Evolutionary conservation across 2,113 vertebrate species (phyloP).

Genomic region (Athene cunicularia): DNA sequence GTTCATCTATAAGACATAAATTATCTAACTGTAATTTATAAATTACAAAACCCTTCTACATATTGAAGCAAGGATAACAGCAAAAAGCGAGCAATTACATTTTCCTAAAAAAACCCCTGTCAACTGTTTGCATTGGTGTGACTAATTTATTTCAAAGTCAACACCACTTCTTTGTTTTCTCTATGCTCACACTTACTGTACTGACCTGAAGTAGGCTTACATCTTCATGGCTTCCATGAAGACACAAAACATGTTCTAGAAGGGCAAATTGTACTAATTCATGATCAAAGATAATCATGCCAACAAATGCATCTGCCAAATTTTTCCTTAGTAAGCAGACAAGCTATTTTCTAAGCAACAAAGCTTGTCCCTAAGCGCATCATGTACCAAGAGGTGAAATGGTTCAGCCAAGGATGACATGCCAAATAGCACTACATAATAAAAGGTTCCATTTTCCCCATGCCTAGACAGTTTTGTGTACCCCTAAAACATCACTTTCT

Average conservation of each 20-base stretch:
- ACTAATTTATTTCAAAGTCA: background rate
- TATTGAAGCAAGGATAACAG: background rate
- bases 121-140: background rate
- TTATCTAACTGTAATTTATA: background rate
- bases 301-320: background rate
- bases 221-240: background rate
- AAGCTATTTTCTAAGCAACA: background rate
- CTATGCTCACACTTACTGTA: background rate
- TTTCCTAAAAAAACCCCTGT: background rate
- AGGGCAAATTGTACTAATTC: background rate
- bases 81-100: background rate
- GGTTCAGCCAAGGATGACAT: background rate
- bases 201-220: background rate
- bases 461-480: background rate
- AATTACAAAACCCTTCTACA: background rate
- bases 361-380: background rate
- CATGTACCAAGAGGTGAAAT: background rate
- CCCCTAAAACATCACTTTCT: background rate
- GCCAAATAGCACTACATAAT: background rate
- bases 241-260: background rate
- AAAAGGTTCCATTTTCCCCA: fast-evolving
- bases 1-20: background rate
- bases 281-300: background rate
- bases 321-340: background rate
- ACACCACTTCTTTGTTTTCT: background rate